phyloP scores from a whole-genome alignment of 1,140 invertebrate species.

The Drosophila lacteicornis region DNA sequence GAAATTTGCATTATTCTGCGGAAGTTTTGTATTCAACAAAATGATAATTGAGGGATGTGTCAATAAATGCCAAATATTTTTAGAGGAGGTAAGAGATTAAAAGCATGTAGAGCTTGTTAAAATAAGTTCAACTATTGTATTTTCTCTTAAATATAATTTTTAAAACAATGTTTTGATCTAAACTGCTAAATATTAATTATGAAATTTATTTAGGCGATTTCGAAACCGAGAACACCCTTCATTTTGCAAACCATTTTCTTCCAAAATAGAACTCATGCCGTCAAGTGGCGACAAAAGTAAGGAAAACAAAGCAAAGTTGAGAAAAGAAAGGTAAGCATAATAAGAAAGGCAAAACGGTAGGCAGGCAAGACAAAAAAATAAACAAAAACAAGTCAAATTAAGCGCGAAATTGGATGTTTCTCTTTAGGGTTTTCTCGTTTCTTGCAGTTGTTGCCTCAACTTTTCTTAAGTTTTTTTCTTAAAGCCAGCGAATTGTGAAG shows the following conservation, averaged over 20 bases:
- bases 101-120: not conserved
- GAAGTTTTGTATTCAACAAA: conserved; percentile 19
- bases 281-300: conserved; percentile 20
- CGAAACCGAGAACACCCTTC: not conserved
- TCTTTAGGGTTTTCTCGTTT: conserved; percentile 13
- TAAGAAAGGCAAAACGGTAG: conserved; percentile 10
- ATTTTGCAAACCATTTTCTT: not conserved
- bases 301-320: not conserved
- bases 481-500: conserved; percentile 18
- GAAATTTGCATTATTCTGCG: conserved; percentile 61
- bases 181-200: not conserved
- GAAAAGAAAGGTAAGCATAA: conserved; percentile 13
- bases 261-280: not conserved
- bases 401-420: conserved; percentile 67
- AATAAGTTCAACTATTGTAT: not conserved
- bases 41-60: not conserved
- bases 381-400: conserved; percentile 64
- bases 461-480: conserved; percentile 10
- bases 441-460: conserved; percentile 7
- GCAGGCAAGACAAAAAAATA: conserved; percentile 9
- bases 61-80: not conserved
- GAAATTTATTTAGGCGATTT: not conserved
- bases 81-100: too few species aligned
- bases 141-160: not conserved
- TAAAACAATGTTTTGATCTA: not conserved